Percentiles rank a stretch among this genome's conserved stretches.
Conservation (phyloP, 1,140 invertebrate genomes). For the Probaryconus sp. region DNA sequence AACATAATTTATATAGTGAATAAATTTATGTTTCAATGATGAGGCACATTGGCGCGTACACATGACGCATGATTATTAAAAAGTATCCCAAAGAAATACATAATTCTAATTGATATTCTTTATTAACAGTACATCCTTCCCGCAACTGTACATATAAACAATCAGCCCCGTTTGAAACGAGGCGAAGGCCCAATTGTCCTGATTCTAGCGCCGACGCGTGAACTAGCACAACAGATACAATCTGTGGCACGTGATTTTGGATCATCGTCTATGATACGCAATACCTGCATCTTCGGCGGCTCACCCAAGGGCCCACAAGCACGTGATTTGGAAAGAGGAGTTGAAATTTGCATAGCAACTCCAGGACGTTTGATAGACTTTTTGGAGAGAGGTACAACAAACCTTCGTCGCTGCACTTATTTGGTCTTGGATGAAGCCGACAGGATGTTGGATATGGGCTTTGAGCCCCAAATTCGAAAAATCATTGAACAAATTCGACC, state of each 20-base stretch:
- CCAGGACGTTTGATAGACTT: constrained; percentile 98
- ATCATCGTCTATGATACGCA: constrained; percentile 87
- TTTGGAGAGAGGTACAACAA: constrained; percentile 93
- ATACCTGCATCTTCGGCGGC: constrained; percentile 98
- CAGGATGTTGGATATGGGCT: constrained; percentile 96
- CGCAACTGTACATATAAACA: constrained; percentile 86
- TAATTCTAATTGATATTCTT: constrained; percentile 14
- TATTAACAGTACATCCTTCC: constrained; percentile 85
- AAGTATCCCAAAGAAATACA: no score
- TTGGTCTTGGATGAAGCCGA: constrained; percentile 97
- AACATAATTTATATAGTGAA: background rate
- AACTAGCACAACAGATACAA: constrained; percentile 98
- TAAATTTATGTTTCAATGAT: constrained; percentile 12
- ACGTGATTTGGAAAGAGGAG: constrained; percentile 92
- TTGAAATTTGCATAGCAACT: constrained; percentile 96
- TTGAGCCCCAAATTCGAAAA: constrained; percentile 99
- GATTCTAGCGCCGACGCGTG: constrained; percentile 96
- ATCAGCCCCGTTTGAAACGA: constrained; percentile 83
- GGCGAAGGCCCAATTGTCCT: constrained; percentile 96
- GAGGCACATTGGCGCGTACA: no score
- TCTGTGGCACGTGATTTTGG: constrained; percentile 96
- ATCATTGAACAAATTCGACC: constrained; percentile 97
- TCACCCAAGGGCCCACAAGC: constrained; percentile 96
- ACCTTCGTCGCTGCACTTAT: constrained; percentile 94
- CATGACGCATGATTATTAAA: no score